Conservation (phyloP, 2,113 vertebrate species). For the Calcarius ornatus region DNA sequence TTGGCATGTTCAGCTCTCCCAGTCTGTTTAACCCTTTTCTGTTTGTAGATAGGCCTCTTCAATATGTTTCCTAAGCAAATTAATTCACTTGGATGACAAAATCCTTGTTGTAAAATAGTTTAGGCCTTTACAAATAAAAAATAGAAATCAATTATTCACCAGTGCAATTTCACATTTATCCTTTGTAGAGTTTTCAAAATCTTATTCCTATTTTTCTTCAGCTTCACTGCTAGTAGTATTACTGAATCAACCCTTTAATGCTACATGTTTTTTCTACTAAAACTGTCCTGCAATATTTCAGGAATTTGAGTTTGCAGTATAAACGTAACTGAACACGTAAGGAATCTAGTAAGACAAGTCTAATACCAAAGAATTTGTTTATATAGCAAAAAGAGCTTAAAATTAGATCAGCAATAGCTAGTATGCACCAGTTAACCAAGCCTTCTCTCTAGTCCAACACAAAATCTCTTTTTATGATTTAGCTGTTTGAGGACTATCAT, state of each 20-base stretch:
- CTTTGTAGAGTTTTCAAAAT: neutral
- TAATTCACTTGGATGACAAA: neutral
- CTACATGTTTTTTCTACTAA: neutral
- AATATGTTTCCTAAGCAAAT: neutral
- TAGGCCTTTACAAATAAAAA: neutral
- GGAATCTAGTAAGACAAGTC: slow-evolving; percentile 26
- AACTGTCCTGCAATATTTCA: neutral
- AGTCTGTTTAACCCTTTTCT: neutral
- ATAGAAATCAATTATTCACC: neutral
- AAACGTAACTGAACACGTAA: neutral
- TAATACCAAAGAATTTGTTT: neutral
- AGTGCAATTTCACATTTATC: neutral
- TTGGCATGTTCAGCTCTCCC: neutral
- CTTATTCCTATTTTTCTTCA: neutral
- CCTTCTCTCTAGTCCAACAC: neutral
- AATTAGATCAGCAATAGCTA: neutral
- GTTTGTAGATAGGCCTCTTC: neutral
- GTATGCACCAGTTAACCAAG: neutral
- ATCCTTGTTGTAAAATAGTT: neutral
- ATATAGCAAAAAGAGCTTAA: neutral
- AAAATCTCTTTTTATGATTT: neutral
- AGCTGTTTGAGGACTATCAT: neutral
- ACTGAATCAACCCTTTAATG: neutral
- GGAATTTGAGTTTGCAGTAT: neutral
- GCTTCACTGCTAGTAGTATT: neutral